These are phyloP conservation scores for Bombus superbus DNA, from an alignment of 1,140 invertebrate species.

Conservation along the genomic window DNA sequence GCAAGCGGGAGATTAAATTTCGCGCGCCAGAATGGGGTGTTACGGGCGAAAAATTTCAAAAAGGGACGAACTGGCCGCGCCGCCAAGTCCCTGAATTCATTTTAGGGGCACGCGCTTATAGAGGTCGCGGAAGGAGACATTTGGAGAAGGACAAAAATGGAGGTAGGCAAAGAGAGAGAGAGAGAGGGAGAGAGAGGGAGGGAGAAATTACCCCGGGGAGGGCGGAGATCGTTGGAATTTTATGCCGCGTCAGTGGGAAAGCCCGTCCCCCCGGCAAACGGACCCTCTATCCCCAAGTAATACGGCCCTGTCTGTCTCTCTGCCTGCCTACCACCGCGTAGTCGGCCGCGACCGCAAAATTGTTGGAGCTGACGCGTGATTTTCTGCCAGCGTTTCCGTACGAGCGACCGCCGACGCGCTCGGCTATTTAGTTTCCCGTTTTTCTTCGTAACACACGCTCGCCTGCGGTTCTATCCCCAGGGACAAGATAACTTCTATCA, in stretches of 20 bases:
- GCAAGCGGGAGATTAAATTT: slow-evolving; percentile 66
- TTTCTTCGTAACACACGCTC: slow-evolving; percentile 25
- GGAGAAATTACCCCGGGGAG: slow-evolving; percentile 48
- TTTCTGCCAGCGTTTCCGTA: slow-evolving; percentile 47
- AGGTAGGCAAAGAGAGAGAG: neutral
- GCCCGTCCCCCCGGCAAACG: slow-evolving; percentile 39
- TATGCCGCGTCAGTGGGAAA: slow-evolving; percentile 64
- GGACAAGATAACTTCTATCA: neutral
- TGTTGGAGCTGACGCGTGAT: slow-evolving; percentile 59
- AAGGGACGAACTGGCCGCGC: slow-evolving; percentile 28
- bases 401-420: neutral
- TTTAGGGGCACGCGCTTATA: slow-evolving; percentile 23
- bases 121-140: slow-evolving; percentile 52
- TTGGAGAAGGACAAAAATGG: neutral
- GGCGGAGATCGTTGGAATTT: slow-evolving; percentile 60
- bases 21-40: slow-evolving; percentile 46
- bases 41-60: slow-evolving; percentile 60
- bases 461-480: slow-evolving; percentile 13
- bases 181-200: neutral
- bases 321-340: slow-evolving; percentile 15
- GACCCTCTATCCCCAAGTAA: slow-evolving; percentile 30
- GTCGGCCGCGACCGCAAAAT: slow-evolving; percentile 53
- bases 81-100: slow-evolving; percentile 54
- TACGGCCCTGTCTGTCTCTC: slow-evolving; percentile 33
- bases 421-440: slow-evolving; percentile 37